These are phyloP conservation scores for Phoxinus phoxinus DNA, from an alignment of 2,113 vertebrate species.

Conservation along the genomic window DNA sequence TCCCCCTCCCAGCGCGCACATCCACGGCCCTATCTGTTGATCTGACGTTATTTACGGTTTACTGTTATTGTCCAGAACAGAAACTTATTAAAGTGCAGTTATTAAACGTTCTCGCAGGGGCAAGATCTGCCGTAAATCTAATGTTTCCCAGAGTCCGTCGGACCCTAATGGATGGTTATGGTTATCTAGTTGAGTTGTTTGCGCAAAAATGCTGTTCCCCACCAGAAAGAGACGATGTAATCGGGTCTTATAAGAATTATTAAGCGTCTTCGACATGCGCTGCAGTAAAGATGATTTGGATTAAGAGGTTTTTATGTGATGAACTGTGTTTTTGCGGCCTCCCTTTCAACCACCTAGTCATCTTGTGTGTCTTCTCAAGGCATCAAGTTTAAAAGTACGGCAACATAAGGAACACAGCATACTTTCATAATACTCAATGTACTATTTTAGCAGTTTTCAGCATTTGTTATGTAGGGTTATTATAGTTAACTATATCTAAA, in stretches of 20 bases:
- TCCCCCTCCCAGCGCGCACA: conserved; percentile 55
- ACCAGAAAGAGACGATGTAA: conserved; percentile 44
- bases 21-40: conserved; percentile 62
- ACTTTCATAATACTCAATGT: neutral
- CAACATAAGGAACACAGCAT: neutral
- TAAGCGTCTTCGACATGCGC: conserved; percentile 41
- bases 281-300: conserved; percentile 50
- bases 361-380: neutral
- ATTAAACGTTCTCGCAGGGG: conserved; percentile 53
- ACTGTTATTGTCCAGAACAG: conserved; percentile 56
- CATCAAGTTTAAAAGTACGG: neutral
- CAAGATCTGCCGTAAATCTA: conserved; percentile 47
- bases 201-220: conserved; percentile 34
- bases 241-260: conserved; percentile 47
- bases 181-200: conserved; percentile 53
- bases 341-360: conserved; percentile 24
- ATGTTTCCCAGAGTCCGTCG: conserved; percentile 46
- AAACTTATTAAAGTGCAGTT: conserved; percentile 56
- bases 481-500: neutral
- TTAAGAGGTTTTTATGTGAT: conserved; percentile 25
- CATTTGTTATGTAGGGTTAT: neutral
- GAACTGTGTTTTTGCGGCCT: conserved; percentile 32
- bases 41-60: conserved; percentile 63
- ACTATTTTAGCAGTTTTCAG: neutral
- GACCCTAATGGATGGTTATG: conserved; percentile 49